Base-by-base conservation (phyloP, 2,888 invertebrate genomes). In the Mimachlamys varia region DNA sequence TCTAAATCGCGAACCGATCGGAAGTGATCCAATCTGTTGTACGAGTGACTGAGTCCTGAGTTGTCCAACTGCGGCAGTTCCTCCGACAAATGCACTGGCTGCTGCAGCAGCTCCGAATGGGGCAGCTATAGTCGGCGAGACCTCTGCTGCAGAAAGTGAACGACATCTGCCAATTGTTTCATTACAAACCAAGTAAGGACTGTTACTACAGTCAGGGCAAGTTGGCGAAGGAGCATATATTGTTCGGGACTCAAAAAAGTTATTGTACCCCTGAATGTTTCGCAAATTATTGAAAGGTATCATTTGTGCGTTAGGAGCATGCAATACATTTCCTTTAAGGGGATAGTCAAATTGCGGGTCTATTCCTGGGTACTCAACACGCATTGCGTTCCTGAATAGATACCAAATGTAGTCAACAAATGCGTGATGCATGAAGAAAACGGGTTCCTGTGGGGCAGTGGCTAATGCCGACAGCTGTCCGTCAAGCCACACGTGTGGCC, bases 381-480 rank as follows among this genome's bases (percentile, higher is more conserved):
- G 76, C 12, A 76, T 27, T 1, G 27, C 10, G 15, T 91, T 92
- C 22, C 95, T 92, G 90, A 95, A 95, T 50, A 93, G 38, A 87
- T 95, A 94, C 95, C 95, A 95, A 13, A 95, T 90, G 92, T 94
- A 94, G 91, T 95, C 95, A 22, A 95, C 93, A 88, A 94, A 95
- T 0, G 94, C 93, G 89, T 95, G 95, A 88, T 95, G 94, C 37
- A 95, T 88, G 92, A 95, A 95, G 92, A 95, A 95, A 44, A 93
- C 90, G 2, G 95, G 95, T 88, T 95, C 95, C 91, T 93, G 94
- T 0, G 95, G 93, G 13, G 95, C 94, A 0, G 95, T 95, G 37
- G 94, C 92, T 49, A 95, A 88, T 10, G 92, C 92, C 4, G 92
- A 92, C 93, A 95, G 93, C 19, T 94, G 93, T 12, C 95, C 95